Evolutionary conservation across 1,140 invertebrate genomes (phyloP).

Genomic region (Papilio helenus): DNA sequence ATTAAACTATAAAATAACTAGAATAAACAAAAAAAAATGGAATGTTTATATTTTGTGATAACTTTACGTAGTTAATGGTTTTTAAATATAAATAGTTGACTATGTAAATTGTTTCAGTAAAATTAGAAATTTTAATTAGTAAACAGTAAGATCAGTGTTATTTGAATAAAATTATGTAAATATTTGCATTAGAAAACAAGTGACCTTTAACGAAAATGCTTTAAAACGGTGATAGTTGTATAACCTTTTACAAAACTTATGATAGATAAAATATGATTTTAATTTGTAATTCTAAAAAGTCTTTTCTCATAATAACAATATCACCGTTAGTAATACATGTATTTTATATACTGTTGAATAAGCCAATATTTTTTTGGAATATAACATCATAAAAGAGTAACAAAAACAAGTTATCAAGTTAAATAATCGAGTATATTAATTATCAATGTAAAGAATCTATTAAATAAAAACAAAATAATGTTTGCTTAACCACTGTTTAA

Average conservation of each 20-base stretch:
- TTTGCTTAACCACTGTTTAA: slow-evolving; percentile 1
- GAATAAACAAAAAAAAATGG: no score
- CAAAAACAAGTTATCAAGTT: background rate
- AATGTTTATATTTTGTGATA: no score
- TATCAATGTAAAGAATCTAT: background rate
- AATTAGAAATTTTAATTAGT: background rate
- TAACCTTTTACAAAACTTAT: background rate
- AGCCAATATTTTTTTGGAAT: no score
- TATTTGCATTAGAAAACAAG: slow-evolving; percentile 13
- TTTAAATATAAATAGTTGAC: no score
- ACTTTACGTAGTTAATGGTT: no score
- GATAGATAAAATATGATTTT: background rate
- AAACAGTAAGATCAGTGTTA: background rate
- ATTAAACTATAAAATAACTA: no score
- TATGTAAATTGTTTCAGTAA: background rate
- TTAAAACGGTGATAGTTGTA: slow-evolving; percentile 5
- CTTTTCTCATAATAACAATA: background rate
- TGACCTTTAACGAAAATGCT: slow-evolving; percentile 5
- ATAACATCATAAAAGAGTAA: no score
- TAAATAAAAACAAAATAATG: background rate
- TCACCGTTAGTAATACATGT: background rate
- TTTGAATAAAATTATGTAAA: background rate
- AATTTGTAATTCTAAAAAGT: background rate
- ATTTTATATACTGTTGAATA: background rate
- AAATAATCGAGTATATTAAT: background rate